phyloP scores from a whole-genome alignment of 2,888 invertebrate genomes.

The Leptinotarsa juncta region DNA sequence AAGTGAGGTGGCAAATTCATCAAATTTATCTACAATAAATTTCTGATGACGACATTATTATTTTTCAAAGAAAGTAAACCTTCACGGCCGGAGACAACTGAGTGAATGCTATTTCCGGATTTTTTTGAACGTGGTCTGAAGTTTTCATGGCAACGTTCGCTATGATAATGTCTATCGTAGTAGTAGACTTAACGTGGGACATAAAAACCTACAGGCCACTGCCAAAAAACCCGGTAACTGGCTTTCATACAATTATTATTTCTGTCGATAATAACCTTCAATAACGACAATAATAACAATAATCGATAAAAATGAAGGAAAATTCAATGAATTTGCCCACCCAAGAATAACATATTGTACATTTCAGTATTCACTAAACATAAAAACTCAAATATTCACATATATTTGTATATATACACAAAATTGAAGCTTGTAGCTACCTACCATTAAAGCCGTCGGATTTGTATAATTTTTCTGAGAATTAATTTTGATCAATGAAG shows the following conservation, averaged over 20 bases:
- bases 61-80: too few species aligned
- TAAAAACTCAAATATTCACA: neutral
- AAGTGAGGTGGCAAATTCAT: neutral
- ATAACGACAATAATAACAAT: neutral
- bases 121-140: too few species aligned
- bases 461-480: neutral
- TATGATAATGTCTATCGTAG: too few species aligned
- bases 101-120: too few species aligned
- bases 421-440: slow-evolving; percentile 3
- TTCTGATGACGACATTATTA: too few species aligned
- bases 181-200: too few species aligned
- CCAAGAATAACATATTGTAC: slow-evolving; percentile 4
- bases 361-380: neutral
- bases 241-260: too few species aligned
- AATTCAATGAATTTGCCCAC: neutral
- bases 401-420: slow-evolving; percentile 2
- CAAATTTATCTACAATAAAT: neutral
- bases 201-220: too few species aligned
- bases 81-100: too few species aligned
- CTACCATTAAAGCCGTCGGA: neutral
- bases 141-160: too few species aligned
- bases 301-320: neutral
- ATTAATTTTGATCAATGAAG: neutral
- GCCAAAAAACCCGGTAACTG: too few species aligned
- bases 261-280: too few species aligned